Evolutionary conservation across 2,113 vertebrate genomes (phyloP), one percentile per base, ranked within the genome.

Genomic region (Actenoides hombroni): DNA sequence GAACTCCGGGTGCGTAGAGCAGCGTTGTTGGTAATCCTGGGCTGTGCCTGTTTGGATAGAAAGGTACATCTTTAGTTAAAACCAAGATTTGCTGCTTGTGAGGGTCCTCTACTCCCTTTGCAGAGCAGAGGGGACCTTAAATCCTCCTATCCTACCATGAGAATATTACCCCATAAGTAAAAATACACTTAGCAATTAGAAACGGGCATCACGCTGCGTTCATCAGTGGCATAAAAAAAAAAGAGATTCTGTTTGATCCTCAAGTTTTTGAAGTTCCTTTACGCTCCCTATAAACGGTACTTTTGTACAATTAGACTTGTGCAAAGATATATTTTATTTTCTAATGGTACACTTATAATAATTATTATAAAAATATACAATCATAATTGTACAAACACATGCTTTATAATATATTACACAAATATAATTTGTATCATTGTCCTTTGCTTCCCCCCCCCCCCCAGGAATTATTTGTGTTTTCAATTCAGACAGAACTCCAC

Each of bases 401-500:
- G 15, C 15, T 42, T 42, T 16, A 42, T 42, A 16, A 42, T 42
- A 42, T 42, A 42, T 42, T 42, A 42, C 42, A 42, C 42, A 42
- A 42, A 42, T 42, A 42, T 16, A 16, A 42, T 16, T 42, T 42
- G 42, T 42, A 16, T 42, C 84, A 39, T 56, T n/a, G 12, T 21
- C 8, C 74, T 92, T 65, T 49, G 63, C 60, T 88, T 70, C 33
- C 70, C 20, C 59, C 83, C 25, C 17, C 13, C 51, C 86, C 61
- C 81, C 75, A 31, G 99, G 95, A 99, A 99, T 93, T 99, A 99
- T 95, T 97, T 99, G 76, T 99, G 99, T 97, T 98, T 99, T 49
- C 99, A 99, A 96, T 98, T 99, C 64, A 98, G 99, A 33, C 98
- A 99, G 83, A 99, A 99, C 97, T 99, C 99, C 79, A 90, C 99